These are phyloP conservation scores for Orbicella faveolata DNA, from an alignment of 64 coral and sea anemone species.

Conservation along the genomic window DNA sequence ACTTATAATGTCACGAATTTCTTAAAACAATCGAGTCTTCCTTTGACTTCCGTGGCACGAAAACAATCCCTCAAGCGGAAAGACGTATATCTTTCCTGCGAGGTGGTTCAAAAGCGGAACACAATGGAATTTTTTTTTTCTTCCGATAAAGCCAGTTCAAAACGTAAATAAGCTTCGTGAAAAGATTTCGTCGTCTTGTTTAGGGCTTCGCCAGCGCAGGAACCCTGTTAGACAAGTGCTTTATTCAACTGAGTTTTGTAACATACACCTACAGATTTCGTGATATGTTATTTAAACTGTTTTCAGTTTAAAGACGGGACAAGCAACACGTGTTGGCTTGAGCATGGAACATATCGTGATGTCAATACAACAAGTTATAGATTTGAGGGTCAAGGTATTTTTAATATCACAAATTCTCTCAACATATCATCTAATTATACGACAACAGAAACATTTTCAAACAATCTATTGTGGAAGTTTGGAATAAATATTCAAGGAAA, in stretches of 20 bases:
- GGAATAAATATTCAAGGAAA: background rate
- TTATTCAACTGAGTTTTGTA: background rate
- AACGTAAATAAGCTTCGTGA: too few relatives aligned
- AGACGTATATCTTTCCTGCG: background rate
- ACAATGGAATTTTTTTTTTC: background rate
- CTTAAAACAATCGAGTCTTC: background rate
- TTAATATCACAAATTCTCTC: background rate
- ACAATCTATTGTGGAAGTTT: background rate
- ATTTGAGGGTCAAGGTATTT: background rate
- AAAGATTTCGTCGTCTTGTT: too few relatives aligned
- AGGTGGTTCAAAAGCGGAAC: too few relatives aligned
- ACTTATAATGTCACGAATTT: slow-evolving; percentile 30
- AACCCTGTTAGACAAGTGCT: background rate
- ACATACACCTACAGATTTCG: background rate
- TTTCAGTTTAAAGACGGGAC: background rate
- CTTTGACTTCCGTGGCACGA: slow-evolving; percentile 23
- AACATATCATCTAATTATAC: background rate
- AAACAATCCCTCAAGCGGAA: background rate
- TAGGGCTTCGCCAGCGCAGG: too few relatives aligned
- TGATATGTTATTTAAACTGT: background rate
- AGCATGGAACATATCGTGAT: background rate
- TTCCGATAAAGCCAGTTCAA: too few relatives aligned
- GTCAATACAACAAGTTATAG: background rate
- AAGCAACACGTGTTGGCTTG: background rate
- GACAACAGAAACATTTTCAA: background rate